These are phyloP conservation scores for Leptodactylus fallax DNA, from an alignment of 2,797 vertebrate genomes.

Conservation along the genomic window DNA sequence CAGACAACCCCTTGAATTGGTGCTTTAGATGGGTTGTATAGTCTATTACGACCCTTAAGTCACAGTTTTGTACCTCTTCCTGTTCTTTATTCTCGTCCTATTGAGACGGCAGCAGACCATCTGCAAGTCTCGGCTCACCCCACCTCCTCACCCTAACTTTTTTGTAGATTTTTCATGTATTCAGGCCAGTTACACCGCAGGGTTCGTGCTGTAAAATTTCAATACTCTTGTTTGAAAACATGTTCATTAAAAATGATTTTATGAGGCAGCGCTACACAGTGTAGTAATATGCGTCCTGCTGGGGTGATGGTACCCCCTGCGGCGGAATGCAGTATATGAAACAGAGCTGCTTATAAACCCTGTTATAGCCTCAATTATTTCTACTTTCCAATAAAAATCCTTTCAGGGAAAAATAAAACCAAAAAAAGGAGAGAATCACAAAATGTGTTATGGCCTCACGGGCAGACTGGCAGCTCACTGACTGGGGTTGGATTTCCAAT, in stretches of 20 bases:
- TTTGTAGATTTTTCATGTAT: background rate
- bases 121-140: too few species aligned
- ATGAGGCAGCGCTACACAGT: background rate
- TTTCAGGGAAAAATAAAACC: background rate
- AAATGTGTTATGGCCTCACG: background rate
- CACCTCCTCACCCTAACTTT: background rate
- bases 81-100: background rate
- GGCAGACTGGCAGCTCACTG: background rate
- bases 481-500: background rate
- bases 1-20: background rate
- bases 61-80: background rate
- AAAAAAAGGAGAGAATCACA: background rate
- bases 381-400: slow-evolving; percentile 7
- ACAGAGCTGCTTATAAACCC: slow-evolving; percentile 23
- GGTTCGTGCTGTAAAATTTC: background rate
- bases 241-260: slow-evolving; percentile 29
- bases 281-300: slow-evolving; percentile 43
- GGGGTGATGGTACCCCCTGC: slow-evolving; percentile 32
- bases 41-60: background rate
- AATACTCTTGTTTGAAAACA: background rate
- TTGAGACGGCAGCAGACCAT: too few species aligned
- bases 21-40: background rate
- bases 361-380: background rate
- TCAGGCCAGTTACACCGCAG: background rate
- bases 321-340: slow-evolving; percentile 27